Evolutionary conservation across 2,797 vertebrate genomes (phyloP).

Genomic region (Sebastes umbrosus): DNA sequence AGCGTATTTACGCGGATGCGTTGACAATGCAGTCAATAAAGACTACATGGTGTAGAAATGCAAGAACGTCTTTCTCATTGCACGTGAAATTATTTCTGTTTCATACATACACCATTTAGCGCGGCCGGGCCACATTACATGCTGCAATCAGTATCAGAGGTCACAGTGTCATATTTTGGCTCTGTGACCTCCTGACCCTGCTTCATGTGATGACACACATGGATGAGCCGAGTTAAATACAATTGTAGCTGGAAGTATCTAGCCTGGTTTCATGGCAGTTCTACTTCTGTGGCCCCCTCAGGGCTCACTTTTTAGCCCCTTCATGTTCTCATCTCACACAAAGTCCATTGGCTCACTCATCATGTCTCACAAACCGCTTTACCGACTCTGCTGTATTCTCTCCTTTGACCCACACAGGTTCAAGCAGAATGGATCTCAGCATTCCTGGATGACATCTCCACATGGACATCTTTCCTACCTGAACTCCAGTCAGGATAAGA

Average conservation of each 20-base stretch:
- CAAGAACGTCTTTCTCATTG: not conserved
- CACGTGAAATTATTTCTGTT: fast-evolving
- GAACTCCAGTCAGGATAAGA: not conserved
- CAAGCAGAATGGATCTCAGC: not conserved
- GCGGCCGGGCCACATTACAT: not conserved
- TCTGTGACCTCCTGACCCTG: not conserved
- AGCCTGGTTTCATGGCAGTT: not conserved
- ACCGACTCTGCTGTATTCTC: not conserved
- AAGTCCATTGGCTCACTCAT: not conserved
- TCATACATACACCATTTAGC: not conserved
- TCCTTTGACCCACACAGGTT: not conserved
- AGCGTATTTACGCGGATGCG: not conserved
- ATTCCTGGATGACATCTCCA: not conserved
- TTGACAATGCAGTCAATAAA: not conserved
- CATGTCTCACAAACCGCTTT: not conserved
- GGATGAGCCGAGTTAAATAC: not conserved
- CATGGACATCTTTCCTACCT: not conserved
- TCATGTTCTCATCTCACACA: not conserved
- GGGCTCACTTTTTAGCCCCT: not conserved
- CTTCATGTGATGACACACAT: not conserved
- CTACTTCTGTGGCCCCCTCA: not conserved
- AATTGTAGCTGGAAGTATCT: not conserved
- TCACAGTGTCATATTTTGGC: not conserved
- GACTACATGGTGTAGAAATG: not conserved
- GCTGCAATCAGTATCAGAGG: not conserved